phyloP scores from a whole-genome alignment of 2,888 invertebrate genomes.

The Diarsia brunnea region DNA sequence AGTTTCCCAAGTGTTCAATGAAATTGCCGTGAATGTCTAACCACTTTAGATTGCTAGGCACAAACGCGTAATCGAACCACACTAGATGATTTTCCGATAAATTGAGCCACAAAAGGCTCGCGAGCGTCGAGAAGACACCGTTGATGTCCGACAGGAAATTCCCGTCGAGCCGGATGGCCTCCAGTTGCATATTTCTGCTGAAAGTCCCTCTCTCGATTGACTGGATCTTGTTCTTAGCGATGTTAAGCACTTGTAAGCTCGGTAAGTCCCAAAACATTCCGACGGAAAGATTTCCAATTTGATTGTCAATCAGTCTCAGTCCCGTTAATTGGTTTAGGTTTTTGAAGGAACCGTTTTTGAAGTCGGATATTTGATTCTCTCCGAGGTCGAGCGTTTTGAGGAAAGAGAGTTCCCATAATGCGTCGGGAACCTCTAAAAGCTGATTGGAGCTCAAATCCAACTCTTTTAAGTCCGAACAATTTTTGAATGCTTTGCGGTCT shows the following conservation, averaged over 20 bases:
- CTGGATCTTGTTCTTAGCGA: conserved; percentile 97
- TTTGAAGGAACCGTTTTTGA: conserved; percentile 96
- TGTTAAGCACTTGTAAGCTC: conserved; percentile 95
- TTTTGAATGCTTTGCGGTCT: conserved; percentile 95
- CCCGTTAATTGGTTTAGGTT: conserved; percentile 97
- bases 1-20: conserved; percentile 96
- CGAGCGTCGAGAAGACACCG: conserved; percentile 96
- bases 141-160: conserved; percentile 97
- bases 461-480: conserved; percentile 97
- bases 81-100: conserved; percentile 97
- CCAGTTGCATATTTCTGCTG: conserved; percentile 94
- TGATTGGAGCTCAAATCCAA: conserved; percentile 97
- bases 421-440: conserved; percentile 95
- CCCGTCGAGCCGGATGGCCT: conserved; percentile 96
- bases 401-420: conserved; percentile 94
- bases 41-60: conserved; percentile 97
- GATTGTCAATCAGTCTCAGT: conserved; percentile 96
- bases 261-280: conserved; percentile 97
- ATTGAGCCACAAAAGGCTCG: conserved; percentile 96
- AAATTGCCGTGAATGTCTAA: conserved; percentile 97
- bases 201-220: conserved; percentile 96
- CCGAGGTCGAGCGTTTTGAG: conserved; percentile 97
- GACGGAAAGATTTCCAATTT: conserved; percentile 95
- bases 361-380: conserved; percentile 96
- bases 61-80: conserved; percentile 98